These are phyloP conservation scores for Metalampra italica DNA, from an alignment of 2,888 invertebrate species.

Conservation along the genomic window DNA sequence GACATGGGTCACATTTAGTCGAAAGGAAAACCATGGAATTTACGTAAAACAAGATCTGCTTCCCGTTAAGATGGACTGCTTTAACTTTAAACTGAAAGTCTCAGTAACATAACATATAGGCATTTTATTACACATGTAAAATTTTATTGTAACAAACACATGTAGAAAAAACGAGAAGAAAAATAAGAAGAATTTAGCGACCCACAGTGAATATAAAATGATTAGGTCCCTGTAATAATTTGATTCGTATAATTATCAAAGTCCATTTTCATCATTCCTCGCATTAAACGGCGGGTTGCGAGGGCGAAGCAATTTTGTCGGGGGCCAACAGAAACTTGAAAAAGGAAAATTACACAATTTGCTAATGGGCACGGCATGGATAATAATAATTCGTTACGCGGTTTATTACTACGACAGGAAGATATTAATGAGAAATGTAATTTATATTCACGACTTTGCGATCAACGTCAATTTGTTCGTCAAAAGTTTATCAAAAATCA, in stretches of 20 bases:
- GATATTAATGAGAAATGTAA: conserved; percentile 49
- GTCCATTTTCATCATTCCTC: conserved; percentile 65
- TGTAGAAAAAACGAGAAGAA: too few relatives aligned
- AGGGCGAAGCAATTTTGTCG: conserved; percentile 65
- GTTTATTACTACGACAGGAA: conserved; percentile 46
- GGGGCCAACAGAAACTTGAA: conserved; percentile 64
- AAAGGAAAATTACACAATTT: conserved; percentile 75
- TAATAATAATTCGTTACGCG: conserved; percentile 63
- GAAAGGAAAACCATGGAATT: too few relatives aligned
- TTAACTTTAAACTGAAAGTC: too few relatives aligned
- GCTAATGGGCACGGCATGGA: conserved; percentile 62
- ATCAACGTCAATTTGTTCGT: conserved; percentile 9
- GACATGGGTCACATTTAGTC: too few relatives aligned
- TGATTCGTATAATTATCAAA: conserved; percentile 52
- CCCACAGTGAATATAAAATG: conserved; percentile 2
- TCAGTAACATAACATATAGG: too few relatives aligned
- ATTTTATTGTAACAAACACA: too few relatives aligned
- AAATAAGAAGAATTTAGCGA: neutral
- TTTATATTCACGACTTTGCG: conserved; percentile 33
- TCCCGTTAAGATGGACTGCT: too few relatives aligned
- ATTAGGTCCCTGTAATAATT: conserved; percentile 35
- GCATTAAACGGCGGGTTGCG: conserved; percentile 59
- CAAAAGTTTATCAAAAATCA: neutral
- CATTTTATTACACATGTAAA: too few relatives aligned
- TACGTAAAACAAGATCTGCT: too few relatives aligned